phyloP scores from a whole-genome alignment of 2,797 vertebrate genomes.

The Limnodromus scolopaceus region DNA sequence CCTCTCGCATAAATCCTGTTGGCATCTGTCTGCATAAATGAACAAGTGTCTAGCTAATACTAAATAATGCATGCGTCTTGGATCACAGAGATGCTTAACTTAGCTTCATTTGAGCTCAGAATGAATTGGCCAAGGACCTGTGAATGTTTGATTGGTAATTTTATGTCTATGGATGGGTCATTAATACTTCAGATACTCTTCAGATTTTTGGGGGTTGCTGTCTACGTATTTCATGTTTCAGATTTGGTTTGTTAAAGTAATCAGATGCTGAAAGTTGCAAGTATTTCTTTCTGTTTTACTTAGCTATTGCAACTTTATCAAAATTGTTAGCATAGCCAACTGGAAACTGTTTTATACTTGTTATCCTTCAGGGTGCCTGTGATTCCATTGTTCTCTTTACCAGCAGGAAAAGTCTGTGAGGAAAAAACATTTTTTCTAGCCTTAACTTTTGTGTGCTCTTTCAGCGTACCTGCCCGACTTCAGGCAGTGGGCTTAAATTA shows the following conservation, averaged over 20 bases:
- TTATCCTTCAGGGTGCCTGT: background rate
- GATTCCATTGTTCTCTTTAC: slow-evolving; percentile 2
- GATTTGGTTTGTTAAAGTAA: slow-evolving; percentile 1
- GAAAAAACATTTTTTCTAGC: background rate
- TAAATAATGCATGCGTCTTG: slow-evolving; percentile 49
- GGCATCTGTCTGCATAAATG: slow-evolving; percentile 37
- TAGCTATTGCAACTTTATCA: background rate
- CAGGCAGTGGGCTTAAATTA: background rate
- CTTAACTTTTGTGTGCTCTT: background rate
- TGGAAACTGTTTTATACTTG: background rate
- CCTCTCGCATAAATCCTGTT: slow-evolving; percentile 18
- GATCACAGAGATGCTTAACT: slow-evolving; percentile 42
- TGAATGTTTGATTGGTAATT: slow-evolving; percentile 16
- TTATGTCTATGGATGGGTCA: background rate
- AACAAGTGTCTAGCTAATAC: slow-evolving; percentile 38
- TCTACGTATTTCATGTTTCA: background rate
- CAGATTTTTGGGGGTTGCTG: background rate
- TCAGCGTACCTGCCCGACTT: background rate
- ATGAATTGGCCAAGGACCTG: slow-evolving; percentile 6
- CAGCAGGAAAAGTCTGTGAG: background rate
- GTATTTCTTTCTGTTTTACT: background rate
- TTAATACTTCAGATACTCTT: slow-evolving; percentile 49
- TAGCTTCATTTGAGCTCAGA: background rate
- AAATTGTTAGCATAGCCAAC: background rate
- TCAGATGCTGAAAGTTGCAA: background rate